These are phyloP conservation scores for Trypoxylus dichotomus DNA, from an alignment of 1,140 invertebrate genomes.

Conservation along the genomic window DNA sequence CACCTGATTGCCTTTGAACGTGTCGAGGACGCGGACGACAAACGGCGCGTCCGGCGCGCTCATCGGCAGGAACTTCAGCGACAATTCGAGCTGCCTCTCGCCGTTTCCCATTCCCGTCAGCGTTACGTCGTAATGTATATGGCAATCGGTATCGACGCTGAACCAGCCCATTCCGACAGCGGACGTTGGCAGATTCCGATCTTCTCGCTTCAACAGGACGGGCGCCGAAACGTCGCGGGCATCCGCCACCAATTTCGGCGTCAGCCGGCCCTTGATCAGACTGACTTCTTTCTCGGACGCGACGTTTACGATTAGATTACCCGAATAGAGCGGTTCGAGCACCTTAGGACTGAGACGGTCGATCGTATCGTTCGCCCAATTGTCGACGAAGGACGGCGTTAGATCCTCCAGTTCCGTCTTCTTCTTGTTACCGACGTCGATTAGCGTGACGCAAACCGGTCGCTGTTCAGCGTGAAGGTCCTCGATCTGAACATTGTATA, in stretches of 20 bases:
- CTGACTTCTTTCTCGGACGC: conserved; percentile 54
- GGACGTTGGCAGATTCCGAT: conserved; percentile 54
- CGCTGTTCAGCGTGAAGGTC: conserved; percentile 53
- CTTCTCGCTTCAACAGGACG: conserved; percentile 58
- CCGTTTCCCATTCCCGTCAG: conserved; percentile 48
- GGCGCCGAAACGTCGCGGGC: background rate
- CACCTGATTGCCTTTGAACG: conserved; percentile 60
- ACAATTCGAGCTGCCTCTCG: conserved; percentile 58
- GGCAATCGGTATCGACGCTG: conserved; percentile 78
- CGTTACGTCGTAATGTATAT: conserved; percentile 79
- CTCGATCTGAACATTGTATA: conserved; percentile 70
- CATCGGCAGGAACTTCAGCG: conserved; percentile 66
- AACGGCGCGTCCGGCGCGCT: conserved; percentile 67
- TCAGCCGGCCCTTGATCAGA: conserved; percentile 66
- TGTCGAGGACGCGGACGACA: conserved; percentile 62
- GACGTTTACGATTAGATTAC: conserved; percentile 37
- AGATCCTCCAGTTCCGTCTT: conserved; percentile 72
- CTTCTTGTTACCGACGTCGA: conserved; percentile 69
- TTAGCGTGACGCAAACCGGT: conserved; percentile 67
- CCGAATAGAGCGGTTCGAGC: conserved; percentile 64
- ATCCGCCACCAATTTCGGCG: conserved; percentile 62
- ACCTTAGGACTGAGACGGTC: conserved; percentile 67
- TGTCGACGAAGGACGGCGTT: conserved; percentile 60
- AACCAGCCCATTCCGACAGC: conserved; percentile 79
- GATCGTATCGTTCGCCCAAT: conserved; percentile 69